phyloP scores from a whole-genome alignment of 2,113 vertebrate species.

The Balaeniceps rex region DNA sequence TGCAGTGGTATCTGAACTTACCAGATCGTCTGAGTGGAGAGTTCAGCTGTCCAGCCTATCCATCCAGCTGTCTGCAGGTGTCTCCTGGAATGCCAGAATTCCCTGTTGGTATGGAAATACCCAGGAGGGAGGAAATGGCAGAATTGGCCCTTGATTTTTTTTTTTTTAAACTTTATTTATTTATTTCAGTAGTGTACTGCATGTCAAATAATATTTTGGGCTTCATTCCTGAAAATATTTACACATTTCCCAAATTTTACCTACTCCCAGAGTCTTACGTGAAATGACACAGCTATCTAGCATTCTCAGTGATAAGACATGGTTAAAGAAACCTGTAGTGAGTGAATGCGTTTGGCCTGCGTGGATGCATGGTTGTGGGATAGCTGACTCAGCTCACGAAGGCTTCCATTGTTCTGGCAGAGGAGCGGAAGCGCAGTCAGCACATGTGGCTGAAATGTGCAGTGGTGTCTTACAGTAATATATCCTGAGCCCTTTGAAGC shows the following conservation, averaged over 20 bases:
- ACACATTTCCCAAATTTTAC: neutral
- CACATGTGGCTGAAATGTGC: constrained; percentile 47
- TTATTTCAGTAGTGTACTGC: neutral
- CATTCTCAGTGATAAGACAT: neutral
- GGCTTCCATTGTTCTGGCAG: constrained; percentile 12
- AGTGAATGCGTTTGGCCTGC: accelerated
- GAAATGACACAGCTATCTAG: neutral
- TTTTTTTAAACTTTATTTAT: neutral
- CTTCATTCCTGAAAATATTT: neutral
- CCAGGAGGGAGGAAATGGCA: neutral
- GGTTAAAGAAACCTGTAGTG: neutral
- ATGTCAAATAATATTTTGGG: neutral
- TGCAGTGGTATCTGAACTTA: neutral
- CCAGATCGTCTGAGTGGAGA: neutral
- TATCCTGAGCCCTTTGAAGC: constrained; percentile 23
- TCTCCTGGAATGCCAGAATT: neutral
- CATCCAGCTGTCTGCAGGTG: neutral
- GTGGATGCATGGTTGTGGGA: neutral
- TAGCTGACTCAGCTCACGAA: neutral
- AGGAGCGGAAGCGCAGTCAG: constrained; percentile 16
- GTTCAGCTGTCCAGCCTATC: neutral
- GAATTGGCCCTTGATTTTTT: neutral
- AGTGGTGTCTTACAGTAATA: neutral
- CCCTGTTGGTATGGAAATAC: neutral
- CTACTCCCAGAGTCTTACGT: accelerated